Percentiles rank a stretch among this genome's conserved stretches.
Conservation (phyloP, 2,888 invertebrate genomes). For the Drosophila flavopinicola region DNA sequence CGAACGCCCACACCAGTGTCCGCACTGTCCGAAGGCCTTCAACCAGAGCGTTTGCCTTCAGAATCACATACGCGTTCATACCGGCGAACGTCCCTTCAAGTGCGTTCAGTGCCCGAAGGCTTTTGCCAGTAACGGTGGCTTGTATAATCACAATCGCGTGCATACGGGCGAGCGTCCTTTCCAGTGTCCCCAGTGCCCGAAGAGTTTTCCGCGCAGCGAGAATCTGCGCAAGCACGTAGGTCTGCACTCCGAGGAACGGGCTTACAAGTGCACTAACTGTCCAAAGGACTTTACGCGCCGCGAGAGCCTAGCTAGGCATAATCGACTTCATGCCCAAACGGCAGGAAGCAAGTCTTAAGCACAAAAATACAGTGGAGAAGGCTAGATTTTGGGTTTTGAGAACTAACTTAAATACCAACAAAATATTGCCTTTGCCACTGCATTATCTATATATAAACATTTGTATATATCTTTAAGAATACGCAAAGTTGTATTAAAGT, state of each 20-base stretch:
- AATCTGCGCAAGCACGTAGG: slow-evolving; percentile 2
- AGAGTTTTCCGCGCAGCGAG: slow-evolving; percentile 3
- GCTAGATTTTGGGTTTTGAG: no score
- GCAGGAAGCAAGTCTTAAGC: neutral
- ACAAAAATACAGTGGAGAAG: no score
- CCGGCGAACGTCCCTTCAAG: slow-evolving; percentile 10
- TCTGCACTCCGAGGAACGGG: slow-evolving; percentile 2
- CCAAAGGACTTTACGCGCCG: slow-evolving; percentile 1
- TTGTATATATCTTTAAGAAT: no score
- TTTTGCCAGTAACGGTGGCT: neutral
- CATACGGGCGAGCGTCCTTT: slow-evolving; percentile 3
- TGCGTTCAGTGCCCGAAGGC: slow-evolving; percentile 3
- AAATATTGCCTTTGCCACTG: no score
- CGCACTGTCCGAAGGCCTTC: slow-evolving; percentile 7
- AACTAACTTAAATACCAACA: no score
- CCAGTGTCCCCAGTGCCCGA: slow-evolving; percentile 8
- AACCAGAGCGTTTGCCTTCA: neutral
- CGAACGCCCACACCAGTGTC: slow-evolving; percentile 6
- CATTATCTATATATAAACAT: no score
- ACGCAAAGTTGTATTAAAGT: neutral
- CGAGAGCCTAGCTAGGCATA: neutral
- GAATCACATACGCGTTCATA: slow-evolving; percentile 8
- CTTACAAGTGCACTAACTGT: neutral
- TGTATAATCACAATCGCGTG: neutral
- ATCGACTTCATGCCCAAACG: neutral